These are phyloP conservation scores for Idris sp. DNA, from an alignment of 1,140 invertebrate genomes.

Conservation along the genomic window DNA sequence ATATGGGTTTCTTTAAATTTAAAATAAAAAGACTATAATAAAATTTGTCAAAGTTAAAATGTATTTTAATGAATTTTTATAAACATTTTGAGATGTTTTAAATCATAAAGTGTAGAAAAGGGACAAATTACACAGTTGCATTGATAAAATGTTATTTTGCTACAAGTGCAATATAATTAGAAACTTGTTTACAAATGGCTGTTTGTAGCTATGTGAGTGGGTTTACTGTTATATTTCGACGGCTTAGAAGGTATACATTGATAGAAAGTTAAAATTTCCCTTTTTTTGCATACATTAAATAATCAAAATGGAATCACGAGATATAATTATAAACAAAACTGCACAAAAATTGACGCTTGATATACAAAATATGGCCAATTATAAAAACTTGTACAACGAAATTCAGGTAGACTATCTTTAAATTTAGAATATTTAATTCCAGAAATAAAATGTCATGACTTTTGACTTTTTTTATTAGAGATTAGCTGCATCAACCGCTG, in stretches of 20 bases:
- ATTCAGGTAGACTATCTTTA: too few relatives aligned
- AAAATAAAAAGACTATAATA: too few relatives aligned
- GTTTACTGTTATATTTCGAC: too few relatives aligned
- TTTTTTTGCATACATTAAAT: background rate
- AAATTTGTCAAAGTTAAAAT: too few relatives aligned
- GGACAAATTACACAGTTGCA: too few relatives aligned
- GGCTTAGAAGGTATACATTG: too few relatives aligned
- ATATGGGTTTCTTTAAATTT: too few relatives aligned
- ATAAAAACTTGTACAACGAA: constrained; percentile 81
- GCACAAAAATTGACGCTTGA: constrained; percentile 82
- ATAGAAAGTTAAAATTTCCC: background rate
- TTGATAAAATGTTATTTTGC: too few relatives aligned
- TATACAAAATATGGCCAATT: constrained; percentile 82
- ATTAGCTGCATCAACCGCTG: constrained; percentile 84
- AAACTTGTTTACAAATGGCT: constrained; percentile 76
- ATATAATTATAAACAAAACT: constrained; percentile 80
- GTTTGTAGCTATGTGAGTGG: background rate
- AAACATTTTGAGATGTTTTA: too few relatives aligned
- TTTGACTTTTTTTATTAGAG: constrained; percentile 79
- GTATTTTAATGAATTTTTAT: too few relatives aligned
- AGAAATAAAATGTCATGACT: background rate
- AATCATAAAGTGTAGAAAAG: too few relatives aligned
- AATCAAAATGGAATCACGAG: constrained; percentile 77
- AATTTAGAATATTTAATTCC: too few relatives aligned
- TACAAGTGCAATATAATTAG: background rate